These are phyloP conservation scores for Rallus limicola DNA, from an alignment of 2,113 vertebrate genomes.

Conservation along the genomic window DNA sequence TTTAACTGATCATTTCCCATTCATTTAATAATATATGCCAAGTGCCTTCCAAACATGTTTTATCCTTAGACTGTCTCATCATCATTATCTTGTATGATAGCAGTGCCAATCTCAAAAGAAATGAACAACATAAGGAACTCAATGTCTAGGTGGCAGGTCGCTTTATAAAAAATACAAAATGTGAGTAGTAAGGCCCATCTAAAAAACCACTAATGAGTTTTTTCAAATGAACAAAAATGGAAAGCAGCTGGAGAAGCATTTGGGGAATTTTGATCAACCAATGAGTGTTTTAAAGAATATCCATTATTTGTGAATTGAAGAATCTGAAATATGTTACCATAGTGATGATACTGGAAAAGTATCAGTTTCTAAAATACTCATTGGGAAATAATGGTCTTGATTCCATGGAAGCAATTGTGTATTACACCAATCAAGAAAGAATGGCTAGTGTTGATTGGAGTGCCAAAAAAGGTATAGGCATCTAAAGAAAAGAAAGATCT, in stretches of 20 bases:
- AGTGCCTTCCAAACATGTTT: slow-evolving; percentile 56
- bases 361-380: background rate
- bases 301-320: background rate
- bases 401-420: background rate
- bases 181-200: background rate
- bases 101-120: background rate
- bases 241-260: background rate
- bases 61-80: slow-evolving; percentile 39
- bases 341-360: background rate
- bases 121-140: background rate
- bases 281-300: background rate
- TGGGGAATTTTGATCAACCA: background rate
- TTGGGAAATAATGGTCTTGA: background rate
- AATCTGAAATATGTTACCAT: background rate
- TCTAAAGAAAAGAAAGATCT: background rate
- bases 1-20: slow-evolving; percentile 73
- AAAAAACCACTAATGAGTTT: background rate
- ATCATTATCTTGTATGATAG: background rate
- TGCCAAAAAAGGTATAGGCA: background rate
- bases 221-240: background rate
- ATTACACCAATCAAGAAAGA: background rate
- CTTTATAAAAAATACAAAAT: background rate
- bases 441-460: background rate
- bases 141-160: background rate
- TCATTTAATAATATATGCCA: slow-evolving; percentile 72